Base-by-base conservation (phyloP, 2,888 invertebrate genomes). In the Caenorhabditis wallacei region DNA sequence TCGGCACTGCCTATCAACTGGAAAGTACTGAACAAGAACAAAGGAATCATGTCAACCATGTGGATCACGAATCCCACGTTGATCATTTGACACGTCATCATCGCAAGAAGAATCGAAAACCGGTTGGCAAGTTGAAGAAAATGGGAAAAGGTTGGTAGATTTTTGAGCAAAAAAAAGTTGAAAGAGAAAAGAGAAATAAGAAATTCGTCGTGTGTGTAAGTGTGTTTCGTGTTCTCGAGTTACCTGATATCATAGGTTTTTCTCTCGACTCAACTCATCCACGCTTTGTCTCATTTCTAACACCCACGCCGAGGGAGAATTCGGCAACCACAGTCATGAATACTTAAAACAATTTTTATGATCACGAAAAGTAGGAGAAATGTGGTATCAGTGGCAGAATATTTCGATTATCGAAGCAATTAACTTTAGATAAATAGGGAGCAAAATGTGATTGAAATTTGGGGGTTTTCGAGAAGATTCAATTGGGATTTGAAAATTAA, bases 211-310 rank as follows among this genome's bases (percentile, higher is more conserved):
- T 66, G 53, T 66, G 40, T 66, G 37, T 66, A 30, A 22, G 51
- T 69, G 76, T 76, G 76, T 76, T 76, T 76, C 76, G 76, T 68
- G 76, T 76, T 76, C 76, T 76, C 68, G 76, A 76, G 76, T 76
- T 76, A 76, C 76, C 61, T 61, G 76, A 76, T 76, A 76, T 76
- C 76, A 76, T 76, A 51, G 37, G 54, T 10, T 43, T 43, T 59
- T 40, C 66, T 59, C 43, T 20, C n/a, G n/a, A 16, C 48, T 63
- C 61, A 54, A 26, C 74, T 63, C 74, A 76, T 76, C 68, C 68
- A 37, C 61, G 35, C 57, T 54, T 56, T 63, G 59, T 68, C 59
- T 68, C 61, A 48, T 69, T 76, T 61, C 46, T 48, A 48, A 76
- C 76, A 66, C 76, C 76, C 76, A 76, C 76, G 76, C 68, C 76